These are phyloP conservation scores for Stylophora pistillata DNA, from an alignment of 64 coral and sea anemone genomes.

Conservation along the genomic window DNA sequence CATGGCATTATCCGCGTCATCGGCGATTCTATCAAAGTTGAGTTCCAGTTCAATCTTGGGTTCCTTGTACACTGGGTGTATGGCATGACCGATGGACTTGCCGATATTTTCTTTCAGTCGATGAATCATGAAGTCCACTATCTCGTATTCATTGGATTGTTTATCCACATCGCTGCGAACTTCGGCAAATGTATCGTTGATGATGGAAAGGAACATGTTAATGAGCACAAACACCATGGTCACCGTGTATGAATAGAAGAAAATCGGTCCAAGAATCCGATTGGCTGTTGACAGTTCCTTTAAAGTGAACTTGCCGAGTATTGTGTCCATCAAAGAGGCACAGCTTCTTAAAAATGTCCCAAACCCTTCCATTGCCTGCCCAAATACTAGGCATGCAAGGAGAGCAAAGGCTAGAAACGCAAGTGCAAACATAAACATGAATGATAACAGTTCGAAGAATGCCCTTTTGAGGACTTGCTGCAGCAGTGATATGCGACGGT, in stretches of 20 bases:
- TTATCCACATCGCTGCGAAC: slow-evolving; percentile 73
- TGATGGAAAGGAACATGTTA: slow-evolving; percentile 89
- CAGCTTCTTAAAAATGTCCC: slow-evolving; percentile 56
- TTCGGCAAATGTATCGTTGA: slow-evolving; percentile 78
- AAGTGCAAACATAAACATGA: slow-evolving; percentile 58
- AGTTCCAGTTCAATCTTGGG: slow-evolving; percentile 65
- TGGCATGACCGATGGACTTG: slow-evolving; percentile 56
- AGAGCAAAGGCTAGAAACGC: slow-evolving; percentile 72
- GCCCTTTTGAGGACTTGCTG: slow-evolving; percentile 59
- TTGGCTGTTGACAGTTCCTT: slow-evolving; percentile 44
- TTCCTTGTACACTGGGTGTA: slow-evolving; percentile 82
- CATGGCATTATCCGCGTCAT: slow-evolving; percentile 69
- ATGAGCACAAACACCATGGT: slow-evolving; percentile 75
- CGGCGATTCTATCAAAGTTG: slow-evolving; percentile 61
- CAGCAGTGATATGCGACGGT: slow-evolving; percentile 73
- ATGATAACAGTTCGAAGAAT: slow-evolving; percentile 40
- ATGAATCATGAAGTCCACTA: slow-evolving; percentile 87
- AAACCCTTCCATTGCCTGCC: slow-evolving; percentile 75
- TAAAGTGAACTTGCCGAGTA: slow-evolving; percentile 76
- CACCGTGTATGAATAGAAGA: slow-evolving; percentile 80
- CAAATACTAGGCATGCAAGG: slow-evolving; percentile 75
- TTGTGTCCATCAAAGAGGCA: slow-evolving; percentile 84
- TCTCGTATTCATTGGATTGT: slow-evolving; percentile 85
- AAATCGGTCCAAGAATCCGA: slow-evolving; percentile 58
- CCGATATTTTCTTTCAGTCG: slow-evolving; percentile 78